phyloP scores from a whole-genome alignment of 2,888 invertebrate genomes.

The Macrophya alboannulata region DNA sequence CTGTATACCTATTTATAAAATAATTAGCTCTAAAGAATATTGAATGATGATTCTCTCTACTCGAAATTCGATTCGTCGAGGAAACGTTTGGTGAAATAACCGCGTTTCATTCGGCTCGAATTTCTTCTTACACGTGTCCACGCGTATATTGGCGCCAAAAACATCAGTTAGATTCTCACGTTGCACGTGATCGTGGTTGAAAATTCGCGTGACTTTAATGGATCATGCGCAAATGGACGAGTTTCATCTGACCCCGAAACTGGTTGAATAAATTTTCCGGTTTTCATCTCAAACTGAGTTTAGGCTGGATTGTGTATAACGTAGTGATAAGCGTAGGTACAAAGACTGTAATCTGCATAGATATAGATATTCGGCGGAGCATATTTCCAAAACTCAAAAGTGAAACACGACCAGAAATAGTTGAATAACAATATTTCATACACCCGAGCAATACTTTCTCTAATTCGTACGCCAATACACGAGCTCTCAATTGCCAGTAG shows the following conservation, averaged over 20 bases:
- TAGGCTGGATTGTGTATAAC: slow-evolving; percentile 6
- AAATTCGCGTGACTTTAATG: slow-evolving; percentile 28
- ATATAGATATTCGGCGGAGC: not conserved
- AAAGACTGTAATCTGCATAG: not conserved
- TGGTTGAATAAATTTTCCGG: not conserved
- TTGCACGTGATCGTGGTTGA: slow-evolving; percentile 18
- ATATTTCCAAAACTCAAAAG: not conserved
- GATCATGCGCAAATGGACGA: not conserved
- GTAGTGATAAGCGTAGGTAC: slow-evolving; percentile 26
- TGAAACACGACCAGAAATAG: not conserved
- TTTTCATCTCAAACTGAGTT: not conserved
- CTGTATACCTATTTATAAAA: not conserved
- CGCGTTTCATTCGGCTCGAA: not conserved
- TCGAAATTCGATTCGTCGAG: not conserved
- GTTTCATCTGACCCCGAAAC: not conserved
- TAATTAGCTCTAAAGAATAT: not conserved
- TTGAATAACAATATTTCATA: not conserved
- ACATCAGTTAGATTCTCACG: slow-evolving; percentile 36
- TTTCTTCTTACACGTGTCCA: not conserved
- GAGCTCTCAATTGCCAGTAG: not conserved
- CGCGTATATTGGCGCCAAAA: slow-evolving; percentile 28
- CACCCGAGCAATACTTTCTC: not conserved
- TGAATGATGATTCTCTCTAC: not conserved
- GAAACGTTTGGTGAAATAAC: not conserved
- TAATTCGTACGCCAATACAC: not conserved